phyloP scores from a whole-genome alignment of 2,113 vertebrate species.

The Sakesphorus luctuosus region DNA sequence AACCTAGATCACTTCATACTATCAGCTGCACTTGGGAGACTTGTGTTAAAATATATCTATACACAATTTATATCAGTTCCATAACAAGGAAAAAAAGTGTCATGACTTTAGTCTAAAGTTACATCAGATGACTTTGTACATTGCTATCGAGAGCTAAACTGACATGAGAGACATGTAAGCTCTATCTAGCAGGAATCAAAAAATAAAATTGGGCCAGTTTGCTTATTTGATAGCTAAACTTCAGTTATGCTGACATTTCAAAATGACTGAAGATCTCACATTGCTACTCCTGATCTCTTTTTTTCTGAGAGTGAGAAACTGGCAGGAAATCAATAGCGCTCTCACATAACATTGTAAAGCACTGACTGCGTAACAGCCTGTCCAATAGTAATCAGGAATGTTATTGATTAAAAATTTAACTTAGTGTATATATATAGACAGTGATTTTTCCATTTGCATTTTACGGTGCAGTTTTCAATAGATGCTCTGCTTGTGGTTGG shows the following conservation, averaged over 20 bases:
- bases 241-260: background rate
- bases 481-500: background rate
- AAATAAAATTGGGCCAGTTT: background rate
- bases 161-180: background rate
- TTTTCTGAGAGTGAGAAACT: background rate
- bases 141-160: background rate
- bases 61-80: background rate
- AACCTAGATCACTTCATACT: background rate
- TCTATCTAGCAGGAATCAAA: background rate
- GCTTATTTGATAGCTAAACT: background rate
- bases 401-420: conserved; percentile 18
- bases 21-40: background rate
- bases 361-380: background rate
- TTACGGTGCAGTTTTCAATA: background rate
- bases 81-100: background rate
- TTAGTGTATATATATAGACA: background rate
- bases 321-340: background rate
- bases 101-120: background rate
- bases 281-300: background rate
- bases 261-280: background rate
- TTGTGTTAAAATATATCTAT: background rate
- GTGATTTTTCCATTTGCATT: conserved; percentile 18
- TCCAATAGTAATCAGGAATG: background rate
- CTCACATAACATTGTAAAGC: background rate
- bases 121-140: background rate